These are phyloP conservation scores for Laupala kohalensis DNA, from an alignment of 1,140 invertebrate genomes.

Conservation along the genomic window DNA sequence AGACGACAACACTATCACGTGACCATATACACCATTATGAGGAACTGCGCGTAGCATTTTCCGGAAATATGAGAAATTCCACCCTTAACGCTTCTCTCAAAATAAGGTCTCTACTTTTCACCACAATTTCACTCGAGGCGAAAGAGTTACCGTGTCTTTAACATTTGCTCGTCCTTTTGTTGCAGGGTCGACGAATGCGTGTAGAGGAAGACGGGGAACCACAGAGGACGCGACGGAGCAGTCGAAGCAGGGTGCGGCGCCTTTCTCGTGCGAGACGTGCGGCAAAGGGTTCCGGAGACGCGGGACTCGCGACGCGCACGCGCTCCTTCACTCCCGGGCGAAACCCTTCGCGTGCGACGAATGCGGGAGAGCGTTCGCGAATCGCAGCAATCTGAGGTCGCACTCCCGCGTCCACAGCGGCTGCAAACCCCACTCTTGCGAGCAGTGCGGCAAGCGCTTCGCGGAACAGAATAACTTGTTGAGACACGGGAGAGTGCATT, in stretches of 20 bases:
- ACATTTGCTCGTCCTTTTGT: too few species aligned
- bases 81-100: too few species aligned
- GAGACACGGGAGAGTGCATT: constrained; percentile 43
- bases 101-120: too few species aligned
- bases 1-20: too few species aligned
- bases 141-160: too few species aligned
- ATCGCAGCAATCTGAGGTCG: constrained; percentile 60
- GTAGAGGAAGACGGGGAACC: too few species aligned
- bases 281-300: constrained; percentile 31
- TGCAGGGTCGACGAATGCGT: too few species aligned
- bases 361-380: constrained; percentile 47
- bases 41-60: too few species aligned
- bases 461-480: constrained; percentile 38
- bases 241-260: constrained; percentile 40
- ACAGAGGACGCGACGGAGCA: too few species aligned
- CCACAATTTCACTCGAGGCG: too few species aligned
- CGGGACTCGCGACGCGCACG: constrained; percentile 31
- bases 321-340: constrained; percentile 26
- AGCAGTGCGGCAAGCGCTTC: constrained; percentile 32
- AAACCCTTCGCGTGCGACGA: constrained; percentile 46
- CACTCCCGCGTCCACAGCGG: constrained; percentile 50
- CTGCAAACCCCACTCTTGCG: constrained; percentile 53
- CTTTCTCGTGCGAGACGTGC: constrained; percentile 34
- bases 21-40: too few species aligned
- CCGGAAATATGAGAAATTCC: too few species aligned